Conservation (phyloP, 2,888 invertebrate genomes). For the Frankliniella intonsa region DNA sequence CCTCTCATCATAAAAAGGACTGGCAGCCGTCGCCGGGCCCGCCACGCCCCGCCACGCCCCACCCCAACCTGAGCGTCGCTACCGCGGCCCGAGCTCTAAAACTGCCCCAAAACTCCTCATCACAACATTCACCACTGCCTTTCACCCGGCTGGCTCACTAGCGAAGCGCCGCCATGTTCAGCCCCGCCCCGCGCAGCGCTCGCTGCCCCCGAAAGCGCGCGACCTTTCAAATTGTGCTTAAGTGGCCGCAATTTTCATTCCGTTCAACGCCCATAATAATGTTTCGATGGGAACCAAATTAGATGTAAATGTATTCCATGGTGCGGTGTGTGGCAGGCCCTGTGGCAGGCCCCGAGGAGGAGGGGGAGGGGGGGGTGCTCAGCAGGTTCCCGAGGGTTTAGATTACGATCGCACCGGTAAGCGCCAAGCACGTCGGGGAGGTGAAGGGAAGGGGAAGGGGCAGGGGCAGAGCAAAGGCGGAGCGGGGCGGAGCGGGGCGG, state of each 20-base stretch:
- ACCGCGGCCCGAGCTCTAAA: too few relatives aligned
- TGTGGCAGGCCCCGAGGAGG: neutral
- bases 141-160: neutral
- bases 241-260: conserved; percentile 24
- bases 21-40: too few relatives aligned
- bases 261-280: conserved; percentile 16
- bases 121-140: neutral
- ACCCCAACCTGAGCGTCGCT: too few relatives aligned
- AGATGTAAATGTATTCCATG: conserved; percentile 20
- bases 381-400: conserved; percentile 5
- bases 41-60: too few relatives aligned
- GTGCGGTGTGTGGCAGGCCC: conserved; percentile 1
- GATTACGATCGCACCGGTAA: conserved; percentile 19
- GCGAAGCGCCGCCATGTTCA: neutral
- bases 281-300: conserved; percentile 25
- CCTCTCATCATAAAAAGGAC: too few relatives aligned
- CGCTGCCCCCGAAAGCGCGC: neutral
- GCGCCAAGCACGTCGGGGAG: neutral
- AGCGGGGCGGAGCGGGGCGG: neutral
- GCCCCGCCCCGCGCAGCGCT: neutral
- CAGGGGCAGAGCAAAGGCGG: neutral
- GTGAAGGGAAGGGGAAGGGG: neutral
- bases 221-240: conserved; percentile 23
- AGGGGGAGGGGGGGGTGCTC: neutral
- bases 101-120: neutral